These are phyloP conservation scores for Radopholus similis DNA, from an alignment of 1,140 invertebrate genomes.

Conservation along the genomic window DNA sequence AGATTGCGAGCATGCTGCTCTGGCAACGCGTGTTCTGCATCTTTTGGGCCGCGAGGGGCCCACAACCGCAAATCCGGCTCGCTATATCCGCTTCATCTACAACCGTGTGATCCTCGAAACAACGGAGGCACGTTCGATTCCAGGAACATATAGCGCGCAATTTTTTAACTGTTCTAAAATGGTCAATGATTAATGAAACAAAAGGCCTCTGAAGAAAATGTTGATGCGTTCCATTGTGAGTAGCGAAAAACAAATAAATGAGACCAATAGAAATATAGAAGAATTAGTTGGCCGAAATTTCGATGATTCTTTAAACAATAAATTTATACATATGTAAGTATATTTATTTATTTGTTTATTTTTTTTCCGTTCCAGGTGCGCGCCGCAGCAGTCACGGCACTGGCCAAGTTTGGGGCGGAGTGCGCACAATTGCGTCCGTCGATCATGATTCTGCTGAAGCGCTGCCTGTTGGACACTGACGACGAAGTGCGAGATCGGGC, in stretches of 20 bases:
- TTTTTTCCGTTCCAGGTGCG: conserved; percentile 41
- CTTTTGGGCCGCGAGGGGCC: conserved; percentile 94
- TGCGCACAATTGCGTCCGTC: conserved; percentile 85
- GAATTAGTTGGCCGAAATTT: neutral
- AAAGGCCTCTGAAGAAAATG: conserved; percentile 31
- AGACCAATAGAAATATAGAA: neutral
- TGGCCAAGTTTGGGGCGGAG: conserved; percentile 93
- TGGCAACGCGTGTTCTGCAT: conserved; percentile 94
- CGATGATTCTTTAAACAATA: no score
- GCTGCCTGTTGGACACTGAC: conserved; percentile 91
- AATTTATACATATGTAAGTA: no score
- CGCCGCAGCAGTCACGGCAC: conserved; percentile 84
- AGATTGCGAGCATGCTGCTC: conserved; percentile 93
- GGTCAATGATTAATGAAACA: conserved; percentile 35
- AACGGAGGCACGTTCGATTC: conserved; percentile 83
- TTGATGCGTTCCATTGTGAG: neutral
- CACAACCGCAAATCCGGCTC: conserved; percentile 82
- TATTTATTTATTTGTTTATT: neutral
- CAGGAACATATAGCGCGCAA: no score
- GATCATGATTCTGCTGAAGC: conserved; percentile 71
- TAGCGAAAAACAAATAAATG: conserved; percentile 7
- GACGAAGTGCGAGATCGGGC: conserved; percentile 97
- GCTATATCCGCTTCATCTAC: conserved; percentile 97
- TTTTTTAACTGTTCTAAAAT: conserved; percentile 62
- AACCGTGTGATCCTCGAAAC: conserved; percentile 96